Evolutionary conservation across 2,113 vertebrate species (phyloP).

Genomic region (Lonchura striata): DNA sequence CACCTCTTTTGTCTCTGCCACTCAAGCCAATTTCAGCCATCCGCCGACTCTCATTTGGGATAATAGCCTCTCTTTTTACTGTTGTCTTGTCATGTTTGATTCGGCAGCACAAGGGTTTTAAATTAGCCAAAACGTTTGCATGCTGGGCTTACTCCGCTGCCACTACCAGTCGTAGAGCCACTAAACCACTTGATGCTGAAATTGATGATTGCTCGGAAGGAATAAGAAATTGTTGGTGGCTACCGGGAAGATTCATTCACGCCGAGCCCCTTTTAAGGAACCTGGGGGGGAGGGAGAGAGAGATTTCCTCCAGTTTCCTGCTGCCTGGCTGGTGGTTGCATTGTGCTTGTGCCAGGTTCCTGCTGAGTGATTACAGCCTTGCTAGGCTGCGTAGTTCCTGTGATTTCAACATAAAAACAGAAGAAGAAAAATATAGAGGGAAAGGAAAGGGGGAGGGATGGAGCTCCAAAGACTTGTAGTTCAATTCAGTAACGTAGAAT

Average conservation of each 20-base stretch:
- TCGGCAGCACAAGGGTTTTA: slow-evolving; percentile 74
- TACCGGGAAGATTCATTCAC: slow-evolving; percentile 55
- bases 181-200: slow-evolving; percentile 72
- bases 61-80: slow-evolving; percentile 76
- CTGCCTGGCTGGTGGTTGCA: slow-evolving; percentile 34
- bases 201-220: slow-evolving; percentile 72
- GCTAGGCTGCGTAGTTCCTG: slow-evolving; percentile 61
- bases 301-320: slow-evolving; percentile 49
- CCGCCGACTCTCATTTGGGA: slow-evolving; percentile 69
- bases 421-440: slow-evolving; percentile 8
- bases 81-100: slow-evolving; percentile 77
- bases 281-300: slow-evolving; percentile 17
- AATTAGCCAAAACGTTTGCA: slow-evolving; percentile 75
- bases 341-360: slow-evolving; percentile 56
- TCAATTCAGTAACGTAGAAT: slow-evolving; percentile 11
- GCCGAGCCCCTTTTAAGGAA: slow-evolving; percentile 56
- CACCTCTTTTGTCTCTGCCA: slow-evolving; percentile 69
- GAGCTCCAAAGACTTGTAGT: slow-evolving; percentile 13
- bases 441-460: not conserved
- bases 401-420: slow-evolving; percentile 68
- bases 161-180: slow-evolving; percentile 47
- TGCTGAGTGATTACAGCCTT: slow-evolving; percentile 66
- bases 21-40: slow-evolving; percentile 70
- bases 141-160: slow-evolving; percentile 67
- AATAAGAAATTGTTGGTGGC: slow-evolving; percentile 68